These are phyloP conservation scores for Delphinapterus leucas DNA, from an alignment of 2,113 vertebrate species.

Conservation along the genomic window DNA sequence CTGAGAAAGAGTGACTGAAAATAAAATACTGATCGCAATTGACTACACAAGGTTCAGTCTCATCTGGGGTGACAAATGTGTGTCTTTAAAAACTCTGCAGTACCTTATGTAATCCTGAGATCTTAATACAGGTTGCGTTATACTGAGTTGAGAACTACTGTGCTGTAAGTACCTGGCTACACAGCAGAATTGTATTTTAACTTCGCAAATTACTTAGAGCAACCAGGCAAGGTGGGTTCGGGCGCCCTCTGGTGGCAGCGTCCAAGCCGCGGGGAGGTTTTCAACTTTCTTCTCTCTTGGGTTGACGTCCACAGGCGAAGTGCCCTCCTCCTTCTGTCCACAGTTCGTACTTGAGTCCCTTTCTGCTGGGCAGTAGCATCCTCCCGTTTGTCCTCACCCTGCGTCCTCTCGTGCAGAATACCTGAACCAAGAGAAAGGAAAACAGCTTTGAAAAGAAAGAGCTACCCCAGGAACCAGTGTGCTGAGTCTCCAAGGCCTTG, in stretches of 20 bases:
- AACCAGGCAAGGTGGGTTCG: neutral
- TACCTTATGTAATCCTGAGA: neutral
- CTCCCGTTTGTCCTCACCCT: neutral
- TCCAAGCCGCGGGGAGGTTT: fast-evolving
- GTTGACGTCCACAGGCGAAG: fast-evolving
- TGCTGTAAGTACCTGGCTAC: fast-evolving
- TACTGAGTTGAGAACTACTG: fast-evolving
- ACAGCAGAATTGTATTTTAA: neutral
- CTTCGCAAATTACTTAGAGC: neutral
- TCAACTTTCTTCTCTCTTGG: fast-evolving
- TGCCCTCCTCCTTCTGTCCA: neutral
- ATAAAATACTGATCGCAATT: fast-evolving
- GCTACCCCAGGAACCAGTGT: fast-evolving
- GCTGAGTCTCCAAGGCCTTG: fast-evolving
- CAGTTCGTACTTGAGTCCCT: fast-evolving
- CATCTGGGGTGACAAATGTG: neutral
- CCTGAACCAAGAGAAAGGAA: neutral
- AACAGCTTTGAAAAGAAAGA: neutral
- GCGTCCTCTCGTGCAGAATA: fast-evolving
- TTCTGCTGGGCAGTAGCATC: neutral
- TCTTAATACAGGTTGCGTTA: neutral
- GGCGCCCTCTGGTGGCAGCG: neutral
- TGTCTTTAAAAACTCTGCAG: neutral
- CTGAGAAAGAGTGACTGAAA: neutral
- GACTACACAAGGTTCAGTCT: fast-evolving